Base-by-base conservation (phyloP, 2,888 invertebrate species). In the Trypoxylon attenuatum region DNA sequence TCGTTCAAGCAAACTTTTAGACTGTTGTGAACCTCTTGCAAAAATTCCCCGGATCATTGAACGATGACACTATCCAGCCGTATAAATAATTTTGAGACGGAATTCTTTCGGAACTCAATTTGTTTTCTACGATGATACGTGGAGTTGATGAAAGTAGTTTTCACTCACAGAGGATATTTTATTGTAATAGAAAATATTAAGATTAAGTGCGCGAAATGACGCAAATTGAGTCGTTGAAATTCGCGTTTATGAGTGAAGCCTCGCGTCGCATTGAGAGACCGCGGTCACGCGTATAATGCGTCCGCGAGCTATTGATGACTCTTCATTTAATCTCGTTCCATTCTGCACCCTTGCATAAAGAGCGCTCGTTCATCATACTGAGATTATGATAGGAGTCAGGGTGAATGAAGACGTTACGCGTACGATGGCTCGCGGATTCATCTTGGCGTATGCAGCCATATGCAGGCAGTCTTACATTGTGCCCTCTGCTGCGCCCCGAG, bases 341-440 rank as follows among this genome's bases (percentile, higher is more conserved):
- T 79, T 80, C 77, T 64, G 56, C 68, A 73, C 74, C 76, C 77
- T 73, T 73, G 81, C 77, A 82, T 82, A 82, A 81, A 81, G 80
- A 79, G 75, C 70, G 80, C 79, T 79, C 84, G 82, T 84, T 80
- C 79, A 84, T 84, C 84, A 83, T 71, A 71, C 61, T 65, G 69
- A 81, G 81, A 82, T 84, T 84, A 84, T 80, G 84, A 84, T 83
- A 83, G 79, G 78, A 79, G 73, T 72, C 56, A 67, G 53, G 68
- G 65, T 79, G 79, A 80, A 83, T 81, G 80, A 84, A 83, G 84
- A 83, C 80, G 82, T 83, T 82, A 78, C 76, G 76, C 71, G 67
- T 70, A 71, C 74, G 78, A 79, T 73, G 75, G 61, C 76, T 62
- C 49, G 53, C 41, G 60, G 73, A 74, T 74, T 61, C 63, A 69